Percentiles rank a stretch among this genome's conserved stretches.
These are phyloP conservation scores for Lepetodrilus schrolli DNA, from an alignment of 2,888 invertebrate species.

Conservation along the genomic window DNA sequence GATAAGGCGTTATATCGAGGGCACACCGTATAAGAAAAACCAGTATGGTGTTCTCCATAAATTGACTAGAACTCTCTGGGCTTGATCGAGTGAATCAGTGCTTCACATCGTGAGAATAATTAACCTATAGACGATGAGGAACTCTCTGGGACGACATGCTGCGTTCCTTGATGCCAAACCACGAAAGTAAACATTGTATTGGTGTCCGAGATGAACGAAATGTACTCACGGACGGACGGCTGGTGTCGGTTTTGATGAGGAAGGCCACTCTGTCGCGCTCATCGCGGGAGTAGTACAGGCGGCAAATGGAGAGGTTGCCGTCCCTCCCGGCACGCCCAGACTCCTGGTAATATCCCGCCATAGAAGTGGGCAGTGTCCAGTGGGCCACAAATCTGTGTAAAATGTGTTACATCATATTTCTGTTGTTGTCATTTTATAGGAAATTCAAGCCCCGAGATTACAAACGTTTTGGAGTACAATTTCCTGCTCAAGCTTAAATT, in stretches of 20 bases:
- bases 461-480: too few relatives aligned
- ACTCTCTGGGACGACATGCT: too few relatives aligned
- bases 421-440: too few relatives aligned
- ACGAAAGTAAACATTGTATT: not conserved
- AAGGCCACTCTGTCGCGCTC: conserved; percentile 89
- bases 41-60: not conserved
- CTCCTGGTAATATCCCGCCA: conserved; percentile 97
- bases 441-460: too few relatives aligned
- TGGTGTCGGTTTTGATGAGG: conserved; percentile 82
- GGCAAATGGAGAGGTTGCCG: conserved; percentile 89
- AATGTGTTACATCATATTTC: too few relatives aligned
- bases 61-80: not conserved
- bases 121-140: too few relatives aligned
- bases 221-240: conserved; percentile 50
- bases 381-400: conserved; percentile 96
- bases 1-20: too few relatives aligned
- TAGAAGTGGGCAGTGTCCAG: conserved; percentile 95
- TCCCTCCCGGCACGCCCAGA: conserved; percentile 97
- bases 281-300: conserved; percentile 90
- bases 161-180: not conserved
- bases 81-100: not conserved
- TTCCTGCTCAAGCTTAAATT: too few relatives aligned
- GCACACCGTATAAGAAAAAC: too few relatives aligned
- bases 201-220: too few relatives aligned
- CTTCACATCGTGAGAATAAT: not conserved